Base-by-base conservation (phyloP, 2,888 invertebrate species). In the Eilema griseolum region DNA sequence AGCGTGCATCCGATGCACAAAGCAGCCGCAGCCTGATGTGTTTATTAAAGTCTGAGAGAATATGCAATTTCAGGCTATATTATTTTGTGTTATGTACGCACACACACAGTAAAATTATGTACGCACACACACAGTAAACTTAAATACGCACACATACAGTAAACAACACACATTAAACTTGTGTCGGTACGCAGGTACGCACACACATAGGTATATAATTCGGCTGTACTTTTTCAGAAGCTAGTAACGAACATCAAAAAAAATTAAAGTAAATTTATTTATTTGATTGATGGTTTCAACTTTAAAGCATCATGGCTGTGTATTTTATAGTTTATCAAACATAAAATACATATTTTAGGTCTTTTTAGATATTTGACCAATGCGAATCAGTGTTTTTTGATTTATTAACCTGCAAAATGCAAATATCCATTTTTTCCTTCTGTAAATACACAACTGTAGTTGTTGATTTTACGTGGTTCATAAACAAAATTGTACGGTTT, bases 11-110 rank as follows among this genome's bases (percentile, higher is more conserved):
- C 82, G 79, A 85, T 76, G 76, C 73, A 77, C 73, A 77, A 80
- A 85, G 77, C 81, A 72, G 75, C 85, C 81, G 76, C 80, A 80
- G 77, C 80, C 46, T 88, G 88, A 90, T 89, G 87, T 87, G 89
- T 90, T 89, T 88, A 90, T 90, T 87, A 88, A 75, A 78, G 75
- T 63, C 67, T 73, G 69, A 69, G 72, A 66, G 64, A 75, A 80
- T 79, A 79, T 82, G 80, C 78, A 78, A 82, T 82, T 80, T 80
- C 72, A 71, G 71, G 69, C 76, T 80, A 71, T 67, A 78, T 82
- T 73, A 76, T 76, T 67, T 56, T 61, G 33, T 24, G 57, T 64
- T 33, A 41, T 61, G 20, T 12, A 62, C 11, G 23, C 8, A 28
- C 31, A 59, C 33, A 24, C 14, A 59, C 24, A 24, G 24, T 28